Evolutionary conservation across 2,113 vertebrate genomes (phyloP).

Genomic region (Urocitellus parryii): DNA sequence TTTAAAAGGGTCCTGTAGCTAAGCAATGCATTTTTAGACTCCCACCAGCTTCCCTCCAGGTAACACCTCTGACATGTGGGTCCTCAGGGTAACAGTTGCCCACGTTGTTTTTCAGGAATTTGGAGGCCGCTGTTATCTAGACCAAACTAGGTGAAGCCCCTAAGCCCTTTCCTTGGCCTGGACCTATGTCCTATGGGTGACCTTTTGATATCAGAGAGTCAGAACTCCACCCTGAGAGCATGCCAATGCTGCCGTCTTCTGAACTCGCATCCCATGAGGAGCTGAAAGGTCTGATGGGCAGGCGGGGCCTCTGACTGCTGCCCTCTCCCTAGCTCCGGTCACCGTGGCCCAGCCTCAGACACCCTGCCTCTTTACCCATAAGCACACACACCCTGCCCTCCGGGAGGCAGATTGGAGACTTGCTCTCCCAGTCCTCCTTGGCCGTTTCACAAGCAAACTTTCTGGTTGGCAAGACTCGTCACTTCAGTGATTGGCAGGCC

Average conservation of each 20-base stretch:
- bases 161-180: not conserved
- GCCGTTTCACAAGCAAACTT: not conserved
- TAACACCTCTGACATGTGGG: not conserved
- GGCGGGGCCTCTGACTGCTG: not conserved
- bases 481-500: not conserved
- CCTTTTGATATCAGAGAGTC: not conserved
- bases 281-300: no score
- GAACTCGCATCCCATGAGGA: no score
- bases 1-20: not conserved
- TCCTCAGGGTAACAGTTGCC: not conserved
- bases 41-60: not conserved
- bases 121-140: not conserved
- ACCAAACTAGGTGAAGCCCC: not conserved
- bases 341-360: not conserved
- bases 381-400: no score
- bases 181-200: not conserved
- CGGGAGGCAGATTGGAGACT: not conserved
- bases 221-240: not conserved
- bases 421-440: not conserved
- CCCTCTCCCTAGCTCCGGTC: not conserved
- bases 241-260: not conserved
- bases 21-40: not conserved
- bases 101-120: not conserved
- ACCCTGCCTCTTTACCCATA: not conserved
- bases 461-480: not conserved